Conservation (phyloP, 2,797 vertebrate species). For the Pempheris klunzingeri region DNA sequence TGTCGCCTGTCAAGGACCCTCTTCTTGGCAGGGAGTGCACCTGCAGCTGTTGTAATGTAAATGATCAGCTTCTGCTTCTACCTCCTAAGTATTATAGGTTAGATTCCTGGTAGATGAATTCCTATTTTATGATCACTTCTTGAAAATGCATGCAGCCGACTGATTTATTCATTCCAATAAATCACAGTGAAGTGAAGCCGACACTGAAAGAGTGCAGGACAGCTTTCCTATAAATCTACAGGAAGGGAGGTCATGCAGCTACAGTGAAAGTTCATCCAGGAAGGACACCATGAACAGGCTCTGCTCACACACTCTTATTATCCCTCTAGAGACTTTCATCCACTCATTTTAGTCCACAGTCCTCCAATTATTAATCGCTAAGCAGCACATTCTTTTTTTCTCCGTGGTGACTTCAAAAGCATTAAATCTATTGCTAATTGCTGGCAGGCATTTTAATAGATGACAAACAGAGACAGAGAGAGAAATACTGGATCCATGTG, state of each 20-base stretch:
- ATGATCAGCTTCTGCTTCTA: too few relatives aligned
- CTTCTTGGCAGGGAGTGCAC: too few relatives aligned
- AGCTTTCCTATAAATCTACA: slow-evolving; percentile 50
- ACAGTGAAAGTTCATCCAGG: slow-evolving; percentile 29
- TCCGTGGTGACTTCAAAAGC: not conserved
- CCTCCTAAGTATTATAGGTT: too few relatives aligned
- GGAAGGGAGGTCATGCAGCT: slow-evolving; percentile 42
- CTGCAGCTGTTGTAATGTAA: too few relatives aligned
- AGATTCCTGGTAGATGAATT: slow-evolving; percentile 18
- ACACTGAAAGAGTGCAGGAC: slow-evolving; percentile 42
- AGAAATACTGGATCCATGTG: not conserved
- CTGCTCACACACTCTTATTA: slow-evolving; percentile 14
- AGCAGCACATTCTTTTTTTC: not conserved
- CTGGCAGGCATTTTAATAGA: slow-evolving; percentile 6
- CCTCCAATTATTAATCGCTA: not conserved
- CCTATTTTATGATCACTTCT: slow-evolving; percentile 23
- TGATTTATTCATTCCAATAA: slow-evolving; percentile 55
- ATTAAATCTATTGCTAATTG: slow-evolving; percentile 16
- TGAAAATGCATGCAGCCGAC: slow-evolving; percentile 25
- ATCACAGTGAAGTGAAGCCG: slow-evolving; percentile 39
- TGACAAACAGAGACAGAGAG: not conserved
- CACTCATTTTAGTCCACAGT: not conserved
- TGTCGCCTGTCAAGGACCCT: too few relatives aligned
- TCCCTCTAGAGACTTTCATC: not conserved
- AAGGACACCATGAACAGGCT: slow-evolving; percentile 17